A percentile compares a stretch with the other conserved stretches of the same genome.
Evolutionary conservation across 64 coral and sea anemone species (phyloP).

Genomic region (Actinia equina): DNA sequence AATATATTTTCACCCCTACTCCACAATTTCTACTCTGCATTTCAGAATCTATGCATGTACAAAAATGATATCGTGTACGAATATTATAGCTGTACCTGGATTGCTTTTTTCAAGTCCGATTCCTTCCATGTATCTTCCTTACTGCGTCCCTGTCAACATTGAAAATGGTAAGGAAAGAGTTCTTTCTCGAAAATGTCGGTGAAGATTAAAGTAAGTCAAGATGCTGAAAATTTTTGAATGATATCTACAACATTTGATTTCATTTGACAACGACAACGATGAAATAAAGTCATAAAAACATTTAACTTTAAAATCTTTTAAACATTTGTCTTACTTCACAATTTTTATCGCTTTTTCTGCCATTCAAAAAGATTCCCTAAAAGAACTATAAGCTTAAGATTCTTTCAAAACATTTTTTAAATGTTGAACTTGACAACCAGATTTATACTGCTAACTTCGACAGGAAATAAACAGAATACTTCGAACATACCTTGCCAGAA

Average conservation of each 20-base stretch:
- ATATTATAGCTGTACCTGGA: conserved; percentile 43
- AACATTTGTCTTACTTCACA: too few relatives aligned
- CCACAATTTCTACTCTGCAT: too few relatives aligned
- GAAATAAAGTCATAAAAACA: too few relatives aligned
- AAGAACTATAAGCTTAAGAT: neutral
- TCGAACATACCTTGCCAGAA: conserved; percentile 45
- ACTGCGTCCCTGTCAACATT: conserved; percentile 52
- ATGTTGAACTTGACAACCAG: conserved; percentile 24
- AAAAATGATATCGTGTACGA: too few relatives aligned
- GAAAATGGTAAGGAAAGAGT: neutral
- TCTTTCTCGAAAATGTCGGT: too few relatives aligned
- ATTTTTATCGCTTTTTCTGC: neutral
- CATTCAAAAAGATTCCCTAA: neutral
- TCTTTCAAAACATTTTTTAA: neutral
- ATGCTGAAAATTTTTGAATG: too few relatives aligned
- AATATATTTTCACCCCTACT: too few relatives aligned
- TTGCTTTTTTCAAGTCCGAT: conserved; percentile 80
- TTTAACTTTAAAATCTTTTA: too few relatives aligned
- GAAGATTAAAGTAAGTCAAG: too few relatives aligned
- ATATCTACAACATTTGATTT: neutral
- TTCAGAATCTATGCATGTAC: too few relatives aligned
- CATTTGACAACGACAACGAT: neutral
- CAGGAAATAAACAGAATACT: neutral
- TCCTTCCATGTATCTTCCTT: conserved; percentile 95
- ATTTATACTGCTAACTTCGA: neutral